Percentiles rank a stretch among this genome's conserved stretches.
phyloP scores from a whole-genome alignment of 2,888 invertebrate species.

The Microchrysa polita region DNA sequence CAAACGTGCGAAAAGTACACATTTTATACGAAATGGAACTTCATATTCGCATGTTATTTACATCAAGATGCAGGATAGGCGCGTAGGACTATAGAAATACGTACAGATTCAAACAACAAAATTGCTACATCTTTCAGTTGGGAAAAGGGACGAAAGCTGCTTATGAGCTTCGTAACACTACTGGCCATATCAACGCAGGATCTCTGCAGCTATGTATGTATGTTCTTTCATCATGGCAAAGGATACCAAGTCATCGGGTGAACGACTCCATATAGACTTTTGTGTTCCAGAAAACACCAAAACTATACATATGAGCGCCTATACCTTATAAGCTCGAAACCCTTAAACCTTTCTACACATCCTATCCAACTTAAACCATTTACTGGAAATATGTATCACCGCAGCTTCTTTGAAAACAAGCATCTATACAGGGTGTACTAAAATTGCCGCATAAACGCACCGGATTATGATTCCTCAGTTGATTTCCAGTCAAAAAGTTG shows the following conservation, averaged over 20 bases:
- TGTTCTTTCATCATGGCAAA: neutral
- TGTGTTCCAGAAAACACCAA: no score
- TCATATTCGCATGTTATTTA: constrained; percentile 38
- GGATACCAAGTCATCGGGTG: neutral
- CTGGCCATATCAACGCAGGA: constrained; percentile 8
- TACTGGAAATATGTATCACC: no score
- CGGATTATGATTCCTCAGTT: no score
- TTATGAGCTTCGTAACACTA: constrained; percentile 5
- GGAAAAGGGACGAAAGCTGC: constrained; percentile 10
- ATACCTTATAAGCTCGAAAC: no score
- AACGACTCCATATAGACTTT: neutral
- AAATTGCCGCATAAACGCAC: no score
- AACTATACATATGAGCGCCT: no score
- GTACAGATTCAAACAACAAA: constrained; percentile 23
- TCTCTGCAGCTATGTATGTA: neutral
- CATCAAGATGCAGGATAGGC: neutral
- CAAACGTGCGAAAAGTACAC: constrained; percentile 26
- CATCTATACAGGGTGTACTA: no score
- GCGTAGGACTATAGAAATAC: no score
- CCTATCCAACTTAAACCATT: no score
- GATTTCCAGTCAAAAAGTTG: no score
- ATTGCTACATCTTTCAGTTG: constrained; percentile 5
- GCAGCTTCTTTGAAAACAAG: no score
- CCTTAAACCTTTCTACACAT: no score
- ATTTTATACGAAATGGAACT: constrained; percentile 26